Conservation (phyloP, 2,797 vertebrate genomes). For the Sebastes matsubarae region DNA sequence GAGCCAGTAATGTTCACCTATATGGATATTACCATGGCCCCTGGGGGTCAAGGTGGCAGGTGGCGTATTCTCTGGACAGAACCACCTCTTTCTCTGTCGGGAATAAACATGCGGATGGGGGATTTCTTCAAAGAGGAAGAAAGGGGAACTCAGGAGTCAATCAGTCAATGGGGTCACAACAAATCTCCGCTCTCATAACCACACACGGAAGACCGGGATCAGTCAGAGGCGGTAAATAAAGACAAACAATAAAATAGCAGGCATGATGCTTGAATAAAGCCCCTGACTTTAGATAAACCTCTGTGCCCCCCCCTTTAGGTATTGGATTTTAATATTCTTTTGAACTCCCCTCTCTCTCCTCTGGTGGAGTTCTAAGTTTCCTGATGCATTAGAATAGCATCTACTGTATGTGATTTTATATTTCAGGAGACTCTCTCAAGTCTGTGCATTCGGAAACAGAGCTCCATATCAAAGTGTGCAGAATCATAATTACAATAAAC, state of each 20-base stretch:
- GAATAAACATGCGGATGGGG: constrained; percentile 69
- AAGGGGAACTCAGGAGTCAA: constrained; percentile 65
- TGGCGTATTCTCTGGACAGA: constrained; percentile 76
- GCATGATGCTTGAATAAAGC: constrained; percentile 76
- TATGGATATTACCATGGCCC: constrained; percentile 83
- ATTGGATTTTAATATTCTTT: constrained; percentile 82
- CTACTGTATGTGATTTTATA: constrained; percentile 60
- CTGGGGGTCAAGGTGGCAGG: constrained; percentile 77
- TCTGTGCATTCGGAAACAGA: constrained; percentile 24
- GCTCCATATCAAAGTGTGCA: constrained; percentile 20
- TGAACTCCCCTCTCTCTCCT: constrained; percentile 73
- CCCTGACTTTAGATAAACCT: constrained; percentile 79
- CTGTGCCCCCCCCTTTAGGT: constrained; percentile 70
- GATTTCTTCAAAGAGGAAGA: constrained; percentile 71
- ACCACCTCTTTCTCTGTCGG: constrained; percentile 59
- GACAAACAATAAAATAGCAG: constrained; percentile 78
- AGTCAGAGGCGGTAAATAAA: constrained; percentile 74
- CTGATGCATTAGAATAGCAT: constrained; percentile 69
- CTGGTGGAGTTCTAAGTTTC: constrained; percentile 51
- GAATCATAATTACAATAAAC: constrained; percentile 43
- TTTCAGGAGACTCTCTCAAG: constrained; percentile 50
- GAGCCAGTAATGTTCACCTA: constrained; percentile 81
- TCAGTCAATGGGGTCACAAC: constrained; percentile 76
- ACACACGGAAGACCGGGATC: constrained; percentile 62
- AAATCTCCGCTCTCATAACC: constrained; percentile 73